These are phyloP conservation scores for Microtus montanus DNA, from an alignment of 2,113 vertebrate genomes.

Conservation along the genomic window DNA sequence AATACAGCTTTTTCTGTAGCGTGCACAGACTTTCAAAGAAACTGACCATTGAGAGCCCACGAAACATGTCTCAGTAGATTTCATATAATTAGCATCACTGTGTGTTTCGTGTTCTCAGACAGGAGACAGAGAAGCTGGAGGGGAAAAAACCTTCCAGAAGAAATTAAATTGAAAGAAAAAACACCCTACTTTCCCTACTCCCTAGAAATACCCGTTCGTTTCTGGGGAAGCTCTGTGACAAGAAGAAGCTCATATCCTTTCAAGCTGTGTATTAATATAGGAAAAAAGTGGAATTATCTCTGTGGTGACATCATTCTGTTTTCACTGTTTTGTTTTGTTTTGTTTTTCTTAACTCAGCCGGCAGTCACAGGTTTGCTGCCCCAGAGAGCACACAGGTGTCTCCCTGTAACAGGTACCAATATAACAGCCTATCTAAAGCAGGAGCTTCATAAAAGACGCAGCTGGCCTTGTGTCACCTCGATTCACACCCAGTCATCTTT, in stretches of 20 bases:
- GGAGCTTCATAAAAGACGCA: background rate
- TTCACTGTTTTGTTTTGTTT: background rate
- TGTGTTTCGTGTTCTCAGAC: background rate
- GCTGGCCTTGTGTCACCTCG: background rate
- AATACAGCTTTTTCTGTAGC: background rate
- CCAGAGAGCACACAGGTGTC: background rate
- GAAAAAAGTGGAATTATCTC: background rate
- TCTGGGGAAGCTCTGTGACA: background rate
- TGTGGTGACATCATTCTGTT: background rate
- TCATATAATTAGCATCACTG: background rate
- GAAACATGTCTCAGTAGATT: background rate
- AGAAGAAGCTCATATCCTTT: background rate
- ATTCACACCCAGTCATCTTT: background rate
- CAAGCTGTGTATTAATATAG: background rate
- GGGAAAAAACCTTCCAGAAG: background rate
- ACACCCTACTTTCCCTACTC: background rate
- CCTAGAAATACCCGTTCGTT: background rate
- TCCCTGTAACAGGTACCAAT: background rate
- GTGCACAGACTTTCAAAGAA: background rate
- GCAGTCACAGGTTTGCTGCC: background rate
- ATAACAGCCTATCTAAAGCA: background rate
- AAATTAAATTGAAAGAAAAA: conserved; percentile 30
- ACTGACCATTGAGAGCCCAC: background rate
- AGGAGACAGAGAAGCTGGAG: background rate
- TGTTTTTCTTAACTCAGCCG: background rate